These are phyloP conservation scores for Homarus gammarus DNA, from an alignment of 2,888 invertebrate species.

Conservation along the genomic window DNA sequence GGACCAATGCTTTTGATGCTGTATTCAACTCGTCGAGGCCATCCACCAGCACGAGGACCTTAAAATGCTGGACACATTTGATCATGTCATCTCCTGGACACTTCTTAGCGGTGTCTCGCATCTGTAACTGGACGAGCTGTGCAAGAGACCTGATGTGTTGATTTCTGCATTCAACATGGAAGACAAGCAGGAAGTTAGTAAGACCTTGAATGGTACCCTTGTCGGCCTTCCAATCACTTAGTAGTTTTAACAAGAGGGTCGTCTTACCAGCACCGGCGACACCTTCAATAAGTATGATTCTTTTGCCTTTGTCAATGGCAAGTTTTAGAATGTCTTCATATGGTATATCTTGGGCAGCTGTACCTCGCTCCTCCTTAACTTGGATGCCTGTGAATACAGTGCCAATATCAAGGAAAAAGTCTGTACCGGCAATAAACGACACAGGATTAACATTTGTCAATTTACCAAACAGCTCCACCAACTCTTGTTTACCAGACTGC, in stretches of 20 bases:
- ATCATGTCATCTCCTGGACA: slow-evolving; percentile 11
- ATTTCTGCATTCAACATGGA: slow-evolving; percentile 38
- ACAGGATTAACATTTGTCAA: slow-evolving; percentile 29
- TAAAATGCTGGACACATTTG: background rate
- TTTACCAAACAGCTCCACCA: background rate
- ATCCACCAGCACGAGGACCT: slow-evolving; percentile 27
- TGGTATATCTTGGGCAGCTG: background rate
- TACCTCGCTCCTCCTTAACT: no score
- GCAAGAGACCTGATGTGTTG: background rate
- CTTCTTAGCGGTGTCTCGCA: slow-evolving; percentile 17
- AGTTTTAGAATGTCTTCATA: no score
- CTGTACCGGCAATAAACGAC: slow-evolving; percentile 22
- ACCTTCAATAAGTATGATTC: slow-evolving; percentile 28
- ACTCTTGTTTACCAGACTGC: background rate
- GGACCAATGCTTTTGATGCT: slow-evolving; percentile 14
- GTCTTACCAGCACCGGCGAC: slow-evolving; percentile 28
- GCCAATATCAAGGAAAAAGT: background rate
- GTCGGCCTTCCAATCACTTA: slow-evolving; percentile 25
- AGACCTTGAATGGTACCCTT: slow-evolving; percentile 1
- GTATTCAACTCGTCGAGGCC: slow-evolving; percentile 37
- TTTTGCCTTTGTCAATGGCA: no score
- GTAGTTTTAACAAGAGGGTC: slow-evolving; percentile 18
- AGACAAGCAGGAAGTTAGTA: background rate
- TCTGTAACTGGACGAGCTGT: slow-evolving; percentile 1
- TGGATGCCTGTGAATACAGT: slow-evolving; percentile 7